Base-by-base conservation (phyloP, 2,797 vertebrate genomes). In the Xenops minutus region DNA sequence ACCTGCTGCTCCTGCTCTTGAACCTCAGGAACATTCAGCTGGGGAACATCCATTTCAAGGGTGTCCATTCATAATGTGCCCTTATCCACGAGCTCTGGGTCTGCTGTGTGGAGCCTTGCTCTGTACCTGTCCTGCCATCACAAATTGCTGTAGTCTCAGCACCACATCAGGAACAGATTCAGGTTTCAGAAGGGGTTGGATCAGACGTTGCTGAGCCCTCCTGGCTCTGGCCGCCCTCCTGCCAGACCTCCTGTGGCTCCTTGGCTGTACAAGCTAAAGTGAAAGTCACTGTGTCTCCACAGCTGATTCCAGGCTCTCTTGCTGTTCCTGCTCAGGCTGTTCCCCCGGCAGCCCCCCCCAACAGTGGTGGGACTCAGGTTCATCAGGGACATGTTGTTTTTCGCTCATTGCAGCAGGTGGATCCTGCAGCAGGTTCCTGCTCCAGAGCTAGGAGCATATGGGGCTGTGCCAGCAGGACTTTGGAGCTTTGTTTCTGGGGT, bases 41-140 rank as follows among this genome's bases (percentile, higher is more conserved):
- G 15, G 81, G 87, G 92, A 64, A 52, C 89, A 81, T 79, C 49
- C 8, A 69, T 92, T 96, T 92, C 82, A 84, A 3, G 88, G 82
- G 92, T 54, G 81, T 75, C 93, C 81, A 24, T 93, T 82, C 74
- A 43, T 32, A 92, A 52, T 67, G 3, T n/a, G 56, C 79, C 81
- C 79, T 96, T 89, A 84, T 73, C 95, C 36, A 7, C n/a, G 51
- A 81, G 88, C 72, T 58, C 1, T 29, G 23, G 36, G 54, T 58
- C 87, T 30, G 22, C 75, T 34, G 63, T 4, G 0, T 19, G 78
- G 48, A 61, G 64, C 49, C 71, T 93, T 54, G 1, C 58, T 74
- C 55, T 72, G 1, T 41, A 24, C 56, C 11, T 61, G 59, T n/a
- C 62, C 13, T 39, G 41, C 59, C 7, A 2, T 55, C 51, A 64